Percentiles rank a stretch among this genome's conserved stretches.
phyloP scores from a whole-genome alignment of 2,888 invertebrate genomes.

The Euzetes globulus region DNA sequence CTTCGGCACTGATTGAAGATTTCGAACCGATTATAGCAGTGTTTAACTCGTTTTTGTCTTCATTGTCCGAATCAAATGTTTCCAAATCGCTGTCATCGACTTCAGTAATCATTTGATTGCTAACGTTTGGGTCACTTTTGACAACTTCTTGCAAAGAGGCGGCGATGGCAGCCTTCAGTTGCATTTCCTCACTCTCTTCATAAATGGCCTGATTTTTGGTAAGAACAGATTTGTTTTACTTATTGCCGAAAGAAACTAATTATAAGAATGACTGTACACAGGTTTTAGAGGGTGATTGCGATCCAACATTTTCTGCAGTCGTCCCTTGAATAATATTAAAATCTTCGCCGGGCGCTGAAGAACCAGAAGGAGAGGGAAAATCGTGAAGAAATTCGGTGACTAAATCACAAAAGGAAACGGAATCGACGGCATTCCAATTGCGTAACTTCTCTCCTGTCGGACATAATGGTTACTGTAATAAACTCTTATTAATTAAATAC shows the following conservation, averaged over 20 bases:
- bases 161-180: slow-evolving; percentile 50
- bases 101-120: slow-evolving; percentile 39
- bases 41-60: slow-evolving; percentile 38
- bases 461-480: not conserved
- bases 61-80: slow-evolving; percentile 48
- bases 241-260: no score
- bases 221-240: no score
- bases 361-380: slow-evolving; percentile 45
- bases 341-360: slow-evolving; percentile 42
- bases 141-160: slow-evolving; percentile 47
- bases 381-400: slow-evolving; percentile 47
- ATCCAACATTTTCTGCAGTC: slow-evolving; percentile 6
- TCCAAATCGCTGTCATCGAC: slow-evolving; percentile 46
- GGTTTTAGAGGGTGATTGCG: no score
- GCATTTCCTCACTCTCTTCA: slow-evolving; percentile 48
- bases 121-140: not conserved
- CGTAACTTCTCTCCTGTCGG: slow-evolving; percentile 52
- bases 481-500: slow-evolving; percentile 43
- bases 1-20: not conserved
- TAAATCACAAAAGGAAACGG: slow-evolving; percentile 48
- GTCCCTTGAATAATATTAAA: slow-evolving; percentile 38
- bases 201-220: slow-evolving; percentile 23
- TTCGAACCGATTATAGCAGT: slow-evolving; percentile 24
- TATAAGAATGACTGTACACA: no score
- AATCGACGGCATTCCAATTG: slow-evolving; percentile 49